A percentile compares a stretch with the other conserved stretches of the same genome.
These are phyloP conservation scores for Cecropterus lyciades DNA, from an alignment of 1,140 invertebrate genomes.

Conservation along the genomic window DNA sequence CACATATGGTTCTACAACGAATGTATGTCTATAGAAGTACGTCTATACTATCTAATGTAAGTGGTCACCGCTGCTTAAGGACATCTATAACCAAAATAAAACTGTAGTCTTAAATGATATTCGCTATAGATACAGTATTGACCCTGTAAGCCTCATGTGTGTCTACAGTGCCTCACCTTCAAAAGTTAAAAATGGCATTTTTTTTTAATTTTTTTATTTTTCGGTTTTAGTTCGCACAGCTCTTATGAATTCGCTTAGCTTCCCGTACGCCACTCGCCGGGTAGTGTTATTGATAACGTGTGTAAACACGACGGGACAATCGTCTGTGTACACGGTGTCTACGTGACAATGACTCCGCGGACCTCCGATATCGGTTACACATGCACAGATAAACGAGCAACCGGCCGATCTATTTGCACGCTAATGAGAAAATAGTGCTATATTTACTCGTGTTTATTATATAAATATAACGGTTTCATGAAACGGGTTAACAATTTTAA, in stretches of 20 bases:
- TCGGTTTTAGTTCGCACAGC: too few relatives aligned
- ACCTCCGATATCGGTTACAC: slow-evolving; percentile 58
- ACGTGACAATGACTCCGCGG: slow-evolving; percentile 69
- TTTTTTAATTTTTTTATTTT: too few relatives aligned
- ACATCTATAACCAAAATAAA: too few relatives aligned
- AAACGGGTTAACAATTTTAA: neutral
- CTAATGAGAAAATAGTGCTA: slow-evolving; percentile 50
- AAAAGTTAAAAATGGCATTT: too few relatives aligned
- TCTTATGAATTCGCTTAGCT: slow-evolving; percentile 42
- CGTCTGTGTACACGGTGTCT: slow-evolving; percentile 52
- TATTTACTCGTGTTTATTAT: slow-evolving; percentile 24
- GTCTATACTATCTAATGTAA: too few relatives aligned
- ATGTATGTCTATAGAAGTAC: too few relatives aligned
- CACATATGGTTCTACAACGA: too few relatives aligned
- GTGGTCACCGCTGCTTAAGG: too few relatives aligned
- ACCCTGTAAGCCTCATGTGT: too few relatives aligned
- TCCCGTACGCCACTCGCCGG: slow-evolving; percentile 35
- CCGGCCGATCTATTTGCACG: slow-evolving; percentile 62
- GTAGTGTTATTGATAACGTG: slow-evolving; percentile 73
- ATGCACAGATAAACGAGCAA: slow-evolving; percentile 60
- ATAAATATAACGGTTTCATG: neutral
- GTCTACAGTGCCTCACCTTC: too few relatives aligned
- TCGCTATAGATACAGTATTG: too few relatives aligned
- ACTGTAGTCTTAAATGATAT: too few relatives aligned
- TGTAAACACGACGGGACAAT: slow-evolving; percentile 68